Evolutionary conservation across 2,113 vertebrate genomes (phyloP), one percentile per base, ranked within the genome.

Genomic region (Merops nubicus): DNA sequence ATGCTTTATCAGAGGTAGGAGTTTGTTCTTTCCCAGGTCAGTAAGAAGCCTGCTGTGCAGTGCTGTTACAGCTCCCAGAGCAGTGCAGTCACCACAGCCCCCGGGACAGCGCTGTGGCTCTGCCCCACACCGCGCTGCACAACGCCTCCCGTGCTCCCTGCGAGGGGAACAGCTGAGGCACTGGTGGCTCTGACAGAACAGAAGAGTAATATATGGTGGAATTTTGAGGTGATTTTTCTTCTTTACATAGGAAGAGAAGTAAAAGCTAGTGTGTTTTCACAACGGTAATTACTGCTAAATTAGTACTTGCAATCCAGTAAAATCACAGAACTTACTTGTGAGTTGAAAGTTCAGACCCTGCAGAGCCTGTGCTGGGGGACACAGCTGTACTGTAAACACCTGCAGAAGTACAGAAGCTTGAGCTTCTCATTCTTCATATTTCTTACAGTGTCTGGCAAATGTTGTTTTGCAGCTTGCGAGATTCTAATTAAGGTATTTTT

Each of bases 1-100:
- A 99, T 99, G 99, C 98, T 99, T 70, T 99, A 99, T 98, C 99
- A 99, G 97, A 99, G 99, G 99, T 99, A 97, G 73, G 29, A 16
- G 11, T 43, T 68, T 53, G 14, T 81, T 75, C 47, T 86, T 77
- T 82, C 38, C 26, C n/a, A 54, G n/a, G 62, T 62, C 26, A 86
- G 70, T 63, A 42, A 85, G 83, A 75, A 51, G 19, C 11, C 69
- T 79, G 26, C 19, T 67, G 43, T n/a, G n/a, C n/a, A n/a, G n/a
- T n/a, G n/a, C n/a, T n/a, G n/a, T n/a, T n/a, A n/a, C n/a, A n/a
- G n/a, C n/a, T n/a, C n/a, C n/a, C n/a, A n/a, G n/a, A 85, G 16
- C 48, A 38, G 11, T 63, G n/a, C 6, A 53, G 9, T 68, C 67
- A 38, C 29, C 54, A 43, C 20, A 60, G n/a, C n/a, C n/a, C n/a